phyloP scores from a whole-genome alignment of 2,888 invertebrate species.

The Pseudococcus viburni region DNA sequence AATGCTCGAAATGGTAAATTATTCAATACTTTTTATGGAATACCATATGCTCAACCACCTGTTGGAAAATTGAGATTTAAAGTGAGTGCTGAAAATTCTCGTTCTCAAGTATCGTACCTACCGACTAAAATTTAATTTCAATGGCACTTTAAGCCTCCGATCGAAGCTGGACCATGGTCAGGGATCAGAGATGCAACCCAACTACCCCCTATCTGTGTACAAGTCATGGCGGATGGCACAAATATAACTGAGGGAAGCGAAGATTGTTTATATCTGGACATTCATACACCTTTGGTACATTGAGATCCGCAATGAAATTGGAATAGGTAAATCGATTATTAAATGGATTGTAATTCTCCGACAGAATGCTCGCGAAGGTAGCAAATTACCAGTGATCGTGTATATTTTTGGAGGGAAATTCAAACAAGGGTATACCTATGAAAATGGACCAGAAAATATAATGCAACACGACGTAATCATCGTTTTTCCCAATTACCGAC shows the following conservation, averaged over 20 bases:
- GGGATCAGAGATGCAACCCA: slow-evolving; percentile 71
- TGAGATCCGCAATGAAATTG: neutral
- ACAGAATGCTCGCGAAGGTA: neutral
- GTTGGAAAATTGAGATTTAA: slow-evolving; percentile 70
- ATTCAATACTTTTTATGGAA: slow-evolving; percentile 71
- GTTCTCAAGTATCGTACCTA: slow-evolving; percentile 68
- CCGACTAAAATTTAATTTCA: neutral
- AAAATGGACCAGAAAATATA: slow-evolving; percentile 68
- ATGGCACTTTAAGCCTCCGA: slow-evolving; percentile 71
- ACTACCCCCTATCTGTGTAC: slow-evolving; percentile 71
- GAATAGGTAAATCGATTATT: neutral
- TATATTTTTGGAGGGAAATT: slow-evolving; percentile 75
- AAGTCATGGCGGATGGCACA: slow-evolving; percentile 67
- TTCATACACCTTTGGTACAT: slow-evolving; percentile 40
- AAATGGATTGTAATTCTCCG: slow-evolving; percentile 17
- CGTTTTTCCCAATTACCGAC: slow-evolving; percentile 68
- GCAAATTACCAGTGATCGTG: slow-evolving; percentile 72
- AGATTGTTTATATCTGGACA: slow-evolving; percentile 57
- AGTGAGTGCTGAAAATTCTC: slow-evolving; percentile 68
- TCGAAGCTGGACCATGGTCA: slow-evolving; percentile 71
- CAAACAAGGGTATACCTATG: slow-evolving; percentile 66
- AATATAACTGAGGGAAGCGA: slow-evolving; percentile 12
- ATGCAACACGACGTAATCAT: slow-evolving; percentile 68
- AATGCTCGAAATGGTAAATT: slow-evolving; percentile 69
- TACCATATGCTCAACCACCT: slow-evolving; percentile 72